Base-by-base conservation (phyloP, 2,113 vertebrate species). In the Recurvirostra avosetta region DNA sequence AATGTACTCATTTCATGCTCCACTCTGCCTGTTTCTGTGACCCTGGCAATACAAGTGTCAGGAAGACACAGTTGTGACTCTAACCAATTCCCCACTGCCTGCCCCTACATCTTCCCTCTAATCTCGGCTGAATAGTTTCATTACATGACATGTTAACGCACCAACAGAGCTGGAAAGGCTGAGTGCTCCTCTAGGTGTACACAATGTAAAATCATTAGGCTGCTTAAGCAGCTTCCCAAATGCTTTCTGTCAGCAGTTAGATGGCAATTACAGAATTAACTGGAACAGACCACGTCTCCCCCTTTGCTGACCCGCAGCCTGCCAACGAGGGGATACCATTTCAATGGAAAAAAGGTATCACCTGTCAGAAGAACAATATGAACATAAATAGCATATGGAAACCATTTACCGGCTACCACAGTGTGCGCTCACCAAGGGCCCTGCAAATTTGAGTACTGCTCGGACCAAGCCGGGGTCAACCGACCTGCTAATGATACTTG, bases 251-350 rank as follows among this genome's bases (percentile, higher is more conserved):
- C 91, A 95, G 92, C 89, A 93, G 89, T 84, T 81, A 88, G 80
- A 95, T 85, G n/a, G 85, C 89, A 92, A 94, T 92, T 93, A 94
- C 36, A 94, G 94, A 93, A 92, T 94, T 88, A 88, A 68, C 81
- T 95, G 94, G 86, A 91, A 68, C 40, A 47, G 62, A 67, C 66
- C 67, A 49, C 5, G 5, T 81, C 66, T 92, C 30, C 59, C 41
- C 75, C 26, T 58, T 58, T 3, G 4, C 72, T 92, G 71, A 85
- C 86, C 63, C 2, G 11, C 62, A 73, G 58, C 65, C 62, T 90
- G 96, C 84, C 91, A 92, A 23, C 0, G 3, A 45, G 17, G 8
- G 86, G 87, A 90, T 85, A 89, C 29, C 72, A 66, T 97, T 79
- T 79, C 75, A 91, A 10, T 17, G 76, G 90, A 89, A 95, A 95